phyloP scores from a whole-genome alignment of 2,113 vertebrate species.

The Podarcis cretensis region DNA sequence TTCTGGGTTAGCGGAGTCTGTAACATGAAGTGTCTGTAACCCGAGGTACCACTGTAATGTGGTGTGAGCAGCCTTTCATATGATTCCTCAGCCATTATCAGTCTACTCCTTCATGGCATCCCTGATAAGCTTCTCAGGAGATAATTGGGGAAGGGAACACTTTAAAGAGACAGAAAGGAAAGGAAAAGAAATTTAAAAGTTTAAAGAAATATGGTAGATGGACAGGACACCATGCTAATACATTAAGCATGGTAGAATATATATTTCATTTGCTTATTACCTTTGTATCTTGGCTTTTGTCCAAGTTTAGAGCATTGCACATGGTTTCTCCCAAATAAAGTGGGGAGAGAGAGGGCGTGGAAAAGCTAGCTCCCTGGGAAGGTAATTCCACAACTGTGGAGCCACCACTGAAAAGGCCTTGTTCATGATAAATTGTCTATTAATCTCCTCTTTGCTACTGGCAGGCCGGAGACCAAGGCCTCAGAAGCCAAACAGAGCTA shows the following conservation, averaged over 20 bases:
- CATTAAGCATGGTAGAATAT: neutral
- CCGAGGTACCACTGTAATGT: too few relatives aligned
- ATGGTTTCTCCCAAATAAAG: neutral
- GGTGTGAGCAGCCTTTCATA: neutral
- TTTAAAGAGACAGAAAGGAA: neutral
- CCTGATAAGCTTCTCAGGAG: neutral
- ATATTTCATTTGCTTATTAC: neutral
- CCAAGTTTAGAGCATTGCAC: neutral
- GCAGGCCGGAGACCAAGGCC: too few relatives aligned
- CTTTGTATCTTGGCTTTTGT: neutral
- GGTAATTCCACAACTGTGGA: neutral
- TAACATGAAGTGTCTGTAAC: too few relatives aligned
- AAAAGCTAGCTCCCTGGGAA: neutral
- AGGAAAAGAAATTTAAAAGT: neutral
- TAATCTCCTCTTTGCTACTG: too few relatives aligned
- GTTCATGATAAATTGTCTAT: too few relatives aligned
- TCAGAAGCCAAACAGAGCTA: too few relatives aligned
- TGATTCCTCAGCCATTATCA: neutral
- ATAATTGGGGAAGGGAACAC: neutral
- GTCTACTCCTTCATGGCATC: neutral
- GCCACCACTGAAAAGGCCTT: too few relatives aligned
- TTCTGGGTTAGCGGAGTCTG: too few relatives aligned
- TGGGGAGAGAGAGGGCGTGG: neutral
- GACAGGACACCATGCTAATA: neutral
- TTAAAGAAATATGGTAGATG: neutral